Evolutionary conservation across 1,140 invertebrate genomes (phyloP), one percentile per base, ranked within the genome.

Genomic region (Vollenhovia emeryi): DNA sequence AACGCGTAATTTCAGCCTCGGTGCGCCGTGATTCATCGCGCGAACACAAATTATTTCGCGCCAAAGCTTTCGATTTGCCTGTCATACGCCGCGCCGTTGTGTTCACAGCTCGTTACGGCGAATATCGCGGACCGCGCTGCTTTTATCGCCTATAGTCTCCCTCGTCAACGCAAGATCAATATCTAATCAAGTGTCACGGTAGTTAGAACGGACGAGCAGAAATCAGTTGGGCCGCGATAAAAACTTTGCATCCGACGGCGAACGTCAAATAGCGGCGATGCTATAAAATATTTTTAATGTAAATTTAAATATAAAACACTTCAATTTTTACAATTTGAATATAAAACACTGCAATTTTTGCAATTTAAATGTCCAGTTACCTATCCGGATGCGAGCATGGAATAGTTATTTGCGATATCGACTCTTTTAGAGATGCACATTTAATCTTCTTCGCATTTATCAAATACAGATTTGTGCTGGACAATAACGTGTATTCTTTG

Each of bases 11-110:
- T 89, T 89, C 87, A 87, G 74, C 87, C 57, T 66, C 64, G 83
- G 79, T 82, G 85, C 84, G 59, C 55, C 68, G 80, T 85, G 82
- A 91, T 90, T 90, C 89, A 90, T 91, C 85, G 88, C 71, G 36
- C 73, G 75, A 76, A 83, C 88, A 91, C 90, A 91, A 91, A 91
- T 91, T 91, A 89, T 79, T 90, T 85, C 62, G 24, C 82, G 85
- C 85, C 75, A 86, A 88, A 87, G 80, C 76, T 86, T 64, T 69
- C 75, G 86, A 80, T 79, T 83, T 66, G 84, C 40, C 76, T 86
- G 75, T 85, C 85, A 86, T 75, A 71, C 80, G 76, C 71, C 59
- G 62, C 86, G 57, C 69, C 86, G 84, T 88, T 89, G 88, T 73
- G 88, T 88, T 82, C 84, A 21, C 13, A 60, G 80, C 86, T 40